phyloP scores from a whole-genome alignment of 2,888 invertebrate species.

The Ethmia dodecea region DNA sequence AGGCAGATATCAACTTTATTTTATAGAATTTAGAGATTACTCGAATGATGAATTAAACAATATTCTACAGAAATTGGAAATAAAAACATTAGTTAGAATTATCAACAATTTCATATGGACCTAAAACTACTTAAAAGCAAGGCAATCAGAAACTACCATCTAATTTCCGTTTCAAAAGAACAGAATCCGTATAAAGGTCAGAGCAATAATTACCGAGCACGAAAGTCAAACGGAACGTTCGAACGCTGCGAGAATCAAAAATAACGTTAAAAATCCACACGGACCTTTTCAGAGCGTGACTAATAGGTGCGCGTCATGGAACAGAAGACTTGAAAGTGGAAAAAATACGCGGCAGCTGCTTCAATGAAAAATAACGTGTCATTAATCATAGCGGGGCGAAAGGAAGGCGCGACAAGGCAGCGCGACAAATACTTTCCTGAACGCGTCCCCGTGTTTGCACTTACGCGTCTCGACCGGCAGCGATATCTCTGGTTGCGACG shows the following conservation, averaged over 20 bases:
- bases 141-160: too few relatives aligned
- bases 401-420: constrained; percentile 60
- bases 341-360: constrained; percentile 70
- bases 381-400: constrained; percentile 70
- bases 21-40: too few relatives aligned
- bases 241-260: constrained; percentile 36
- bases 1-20: too few relatives aligned
- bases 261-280: constrained; percentile 50
- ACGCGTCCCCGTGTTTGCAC: constrained; percentile 13
- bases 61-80: too few relatives aligned
- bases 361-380: constrained; percentile 70
- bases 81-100: too few relatives aligned
- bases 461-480: constrained; percentile 27
- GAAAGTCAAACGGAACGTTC: constrained; percentile 5
- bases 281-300: constrained; percentile 59
- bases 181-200: constrained; percentile 1
- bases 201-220: constrained; percentile 4
- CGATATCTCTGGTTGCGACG: constrained; percentile 36
- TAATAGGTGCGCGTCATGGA: constrained; percentile 64
- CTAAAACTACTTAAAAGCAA: too few relatives aligned
- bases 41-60: too few relatives aligned
- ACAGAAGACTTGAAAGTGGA: constrained; percentile 62
- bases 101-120: too few relatives aligned
- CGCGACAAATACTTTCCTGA: constrained; percentile 67
- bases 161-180: constrained; percentile 3